Evolutionary conservation across 2,888 invertebrate genomes (phyloP).

Genomic region (Seira musarum): DNA sequence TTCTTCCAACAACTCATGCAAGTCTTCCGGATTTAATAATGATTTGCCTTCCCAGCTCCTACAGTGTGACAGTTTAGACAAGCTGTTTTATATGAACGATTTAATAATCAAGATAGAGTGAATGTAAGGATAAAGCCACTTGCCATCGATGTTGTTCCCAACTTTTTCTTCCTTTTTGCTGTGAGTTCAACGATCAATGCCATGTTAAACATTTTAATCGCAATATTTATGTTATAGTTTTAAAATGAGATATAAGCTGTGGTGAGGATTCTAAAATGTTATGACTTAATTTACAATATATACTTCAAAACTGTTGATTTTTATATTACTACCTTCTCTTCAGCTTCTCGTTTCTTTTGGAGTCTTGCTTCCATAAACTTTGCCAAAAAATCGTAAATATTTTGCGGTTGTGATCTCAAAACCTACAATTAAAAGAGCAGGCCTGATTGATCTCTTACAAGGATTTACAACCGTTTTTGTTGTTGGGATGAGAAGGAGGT

Average conservation of each 20-base stretch:
- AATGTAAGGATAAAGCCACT: not conserved
- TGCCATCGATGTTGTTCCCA: constrained; percentile 36
- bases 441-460: not conserved
- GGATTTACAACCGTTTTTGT: not conserved
- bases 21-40: constrained; percentile 49
- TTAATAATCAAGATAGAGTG: too few relatives aligned
- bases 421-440: constrained; percentile 48
- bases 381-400: constrained; percentile 65
- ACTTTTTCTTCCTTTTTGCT: constrained; percentile 28
- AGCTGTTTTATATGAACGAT: not conserved
- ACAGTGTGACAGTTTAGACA: not conserved
- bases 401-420: constrained; percentile 61
- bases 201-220: too few relatives aligned
- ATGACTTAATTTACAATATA: too few relatives aligned
- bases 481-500: too few relatives aligned
- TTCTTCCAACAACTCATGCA: constrained; percentile 55
- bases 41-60: constrained; percentile 60
- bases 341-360: constrained; percentile 33
- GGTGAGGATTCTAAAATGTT: too few relatives aligned
- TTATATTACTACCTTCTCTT: constrained; percentile 27
- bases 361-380: constrained; percentile 60
- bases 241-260: too few relatives aligned
- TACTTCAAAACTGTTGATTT: too few relatives aligned
- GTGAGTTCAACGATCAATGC: too few relatives aligned
- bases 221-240: too few relatives aligned